phyloP scores from a whole-genome alignment of 2,113 vertebrate species.

The Pao palembangensis region DNA sequence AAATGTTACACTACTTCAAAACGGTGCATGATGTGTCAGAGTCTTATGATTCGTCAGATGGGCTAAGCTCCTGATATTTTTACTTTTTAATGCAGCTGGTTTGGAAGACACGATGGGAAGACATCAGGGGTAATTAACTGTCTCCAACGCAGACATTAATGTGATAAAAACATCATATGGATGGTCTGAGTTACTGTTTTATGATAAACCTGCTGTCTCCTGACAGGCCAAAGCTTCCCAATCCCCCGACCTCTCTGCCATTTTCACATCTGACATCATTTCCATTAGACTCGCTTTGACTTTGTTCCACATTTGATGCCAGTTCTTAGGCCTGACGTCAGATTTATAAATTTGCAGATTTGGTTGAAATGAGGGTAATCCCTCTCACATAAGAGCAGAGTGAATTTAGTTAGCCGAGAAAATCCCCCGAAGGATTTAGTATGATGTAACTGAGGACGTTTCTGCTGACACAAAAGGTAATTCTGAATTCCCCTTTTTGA shows the following conservation, averaged over 20 bases:
- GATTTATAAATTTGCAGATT: slow-evolving; percentile 2
- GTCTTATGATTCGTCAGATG: too few species aligned
- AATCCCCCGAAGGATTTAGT: neutral
- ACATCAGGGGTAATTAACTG: neutral
- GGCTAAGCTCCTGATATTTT: neutral
- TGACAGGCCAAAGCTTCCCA: neutral
- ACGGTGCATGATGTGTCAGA: too few species aligned
- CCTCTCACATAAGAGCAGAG: neutral
- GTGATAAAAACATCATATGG: neutral
- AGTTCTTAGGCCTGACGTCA: neutral
- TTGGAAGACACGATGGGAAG: slow-evolving; percentile 1
- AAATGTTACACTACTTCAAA: neutral
- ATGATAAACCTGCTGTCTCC: neutral
- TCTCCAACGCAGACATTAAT: neutral
- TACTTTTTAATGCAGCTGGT: neutral
- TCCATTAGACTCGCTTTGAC: neutral
- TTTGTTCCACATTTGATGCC: neutral
- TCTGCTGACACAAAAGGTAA: neutral
- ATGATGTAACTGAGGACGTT: neutral
- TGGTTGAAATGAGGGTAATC: slow-evolving; percentile 2
- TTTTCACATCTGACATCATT: neutral
- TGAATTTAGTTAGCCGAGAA: slow-evolving; percentile 5
- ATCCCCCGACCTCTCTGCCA: neutral
- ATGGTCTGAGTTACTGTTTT: neutral
- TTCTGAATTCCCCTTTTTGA: too few species aligned